These are phyloP conservation scores for Rhabdomys dilectus DNA, from an alignment of 2,113 vertebrate genomes.

Conservation along the genomic window DNA sequence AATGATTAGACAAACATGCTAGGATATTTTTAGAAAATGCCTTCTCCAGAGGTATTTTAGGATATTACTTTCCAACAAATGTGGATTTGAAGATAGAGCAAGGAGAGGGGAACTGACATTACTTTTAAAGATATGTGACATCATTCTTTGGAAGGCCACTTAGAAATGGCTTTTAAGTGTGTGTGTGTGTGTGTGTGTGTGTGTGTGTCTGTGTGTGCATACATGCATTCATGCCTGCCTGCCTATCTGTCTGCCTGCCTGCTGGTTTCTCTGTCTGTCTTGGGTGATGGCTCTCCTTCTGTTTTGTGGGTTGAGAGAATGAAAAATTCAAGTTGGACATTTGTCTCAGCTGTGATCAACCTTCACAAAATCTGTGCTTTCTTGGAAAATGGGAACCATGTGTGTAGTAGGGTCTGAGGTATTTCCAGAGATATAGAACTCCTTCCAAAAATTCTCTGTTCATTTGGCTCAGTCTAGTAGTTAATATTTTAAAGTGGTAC, in stretches of 20 bases:
- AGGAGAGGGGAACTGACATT: not conserved
- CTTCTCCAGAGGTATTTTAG: constrained; percentile 23
- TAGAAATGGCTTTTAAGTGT: not conserved
- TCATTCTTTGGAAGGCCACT: constrained; percentile 3
- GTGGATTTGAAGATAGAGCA: not conserved
- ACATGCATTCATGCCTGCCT: not conserved
- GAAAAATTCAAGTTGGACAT: not conserved
- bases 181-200: not conserved
- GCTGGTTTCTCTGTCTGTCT: not conserved
- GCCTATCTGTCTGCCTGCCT: not conserved
- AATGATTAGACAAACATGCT: constrained; percentile 3
- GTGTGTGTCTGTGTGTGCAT: not conserved
- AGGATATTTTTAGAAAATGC: constrained; percentile 52
- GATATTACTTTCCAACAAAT: constrained; percentile 26
- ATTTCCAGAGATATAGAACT: not conserved
- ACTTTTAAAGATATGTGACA: constrained; percentile 22
- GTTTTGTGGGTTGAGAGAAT: constrained; percentile 11
- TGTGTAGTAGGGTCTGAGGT: not conserved
- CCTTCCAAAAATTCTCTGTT: constrained; percentile 8
- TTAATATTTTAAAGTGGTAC: constrained; percentile 24
- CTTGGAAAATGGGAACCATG: not conserved
- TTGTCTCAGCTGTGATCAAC: not conserved
- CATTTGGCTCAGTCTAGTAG: not conserved
- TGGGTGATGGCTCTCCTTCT: not conserved
- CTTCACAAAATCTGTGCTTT: not conserved